A percentile compares a stretch with the other conserved stretches of the same genome.
Evolutionary conservation across 2,113 vertebrate genomes (phyloP).

Genomic region (Podiceps cristatus): DNA sequence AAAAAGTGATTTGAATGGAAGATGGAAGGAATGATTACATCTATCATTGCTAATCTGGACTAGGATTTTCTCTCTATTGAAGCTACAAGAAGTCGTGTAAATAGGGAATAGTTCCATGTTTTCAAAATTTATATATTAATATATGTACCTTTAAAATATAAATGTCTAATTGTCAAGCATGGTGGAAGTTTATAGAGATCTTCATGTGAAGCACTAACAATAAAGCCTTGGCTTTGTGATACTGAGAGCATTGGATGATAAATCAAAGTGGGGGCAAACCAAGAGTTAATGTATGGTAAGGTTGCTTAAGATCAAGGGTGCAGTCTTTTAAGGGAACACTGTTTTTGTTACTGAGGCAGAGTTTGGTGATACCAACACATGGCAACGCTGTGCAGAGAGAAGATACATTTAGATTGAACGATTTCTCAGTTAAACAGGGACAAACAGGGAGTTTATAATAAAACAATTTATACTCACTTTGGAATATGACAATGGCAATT

Average conservation of each 20-base stretch:
- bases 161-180: conserved; percentile 1
- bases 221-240: background rate
- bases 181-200: background rate
- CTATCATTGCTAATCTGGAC: background rate
- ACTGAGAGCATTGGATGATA: background rate
- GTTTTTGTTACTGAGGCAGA: conserved; percentile 47
- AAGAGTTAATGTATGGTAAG: conserved; percentile 33
- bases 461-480: conserved; percentile 77
- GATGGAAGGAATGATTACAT: background rate
- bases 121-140: conserved; percentile 7
- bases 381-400: conserved; percentile 53
- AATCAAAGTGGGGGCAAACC: background rate
- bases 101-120: conserved; percentile 5
- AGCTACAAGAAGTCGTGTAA: background rate
- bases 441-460: conserved; percentile 76
- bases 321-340: conserved; percentile 17
- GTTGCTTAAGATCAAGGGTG: conserved; percentile 26
- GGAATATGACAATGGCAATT: conserved; percentile 77
- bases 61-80: conserved; percentile 50
- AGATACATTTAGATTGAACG: conserved; percentile 75
- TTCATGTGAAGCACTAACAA: background rate
- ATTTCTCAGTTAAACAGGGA: conserved; percentile 74
- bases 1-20: conserved; percentile 21
- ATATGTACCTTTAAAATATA: background rate
- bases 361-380: conserved; percentile 38